These are phyloP conservation scores for Phrynocephalus forsythii DNA, from an alignment of 2,797 vertebrate species.

Conservation along the genomic window DNA sequence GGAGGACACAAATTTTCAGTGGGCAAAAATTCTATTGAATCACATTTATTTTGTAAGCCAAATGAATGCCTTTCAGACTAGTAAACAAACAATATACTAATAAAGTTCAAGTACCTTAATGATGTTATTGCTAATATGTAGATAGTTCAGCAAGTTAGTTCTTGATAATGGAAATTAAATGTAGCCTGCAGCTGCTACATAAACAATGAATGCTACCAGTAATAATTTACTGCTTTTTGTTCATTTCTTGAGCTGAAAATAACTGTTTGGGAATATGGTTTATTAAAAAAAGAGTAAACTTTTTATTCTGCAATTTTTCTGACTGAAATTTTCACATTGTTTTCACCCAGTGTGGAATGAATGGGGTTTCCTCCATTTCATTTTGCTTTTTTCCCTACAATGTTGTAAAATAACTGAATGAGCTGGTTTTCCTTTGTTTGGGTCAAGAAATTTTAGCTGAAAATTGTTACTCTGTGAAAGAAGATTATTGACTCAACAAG, in stretches of 20 bases:
- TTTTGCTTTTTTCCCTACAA: conserved; percentile 69
- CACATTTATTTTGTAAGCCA: not conserved
- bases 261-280: conserved; percentile 64
- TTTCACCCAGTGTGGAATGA: conserved; percentile 62
- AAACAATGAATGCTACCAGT: conserved; percentile 42
- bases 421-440: conserved; percentile 86
- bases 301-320: conserved; percentile 48
- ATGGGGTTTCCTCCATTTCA: conserved; percentile 54
- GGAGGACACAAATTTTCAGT: conserved; percentile 13
- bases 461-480: conserved; percentile 85
- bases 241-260: conserved; percentile 62
- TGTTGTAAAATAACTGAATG: conserved; percentile 83
- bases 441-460: conserved; percentile 87
- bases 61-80: conserved; percentile 42
- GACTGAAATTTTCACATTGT: conserved; percentile 65
- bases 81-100: conserved; percentile 33
- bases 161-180: conserved; percentile 63
- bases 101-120: conserved; percentile 47
- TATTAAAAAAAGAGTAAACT: conserved; percentile 61
- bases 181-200: conserved; percentile 55
- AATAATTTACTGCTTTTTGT: conserved; percentile 57
- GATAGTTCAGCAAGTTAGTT: conserved; percentile 57
- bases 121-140: conserved; percentile 60
- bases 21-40: conserved; percentile 1
- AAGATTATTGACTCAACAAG: conserved; percentile 87